These are phyloP conservation scores for Pocillopora verrucosa DNA, from an alignment of 64 coral and sea anemone species.

Conservation along the genomic window DNA sequence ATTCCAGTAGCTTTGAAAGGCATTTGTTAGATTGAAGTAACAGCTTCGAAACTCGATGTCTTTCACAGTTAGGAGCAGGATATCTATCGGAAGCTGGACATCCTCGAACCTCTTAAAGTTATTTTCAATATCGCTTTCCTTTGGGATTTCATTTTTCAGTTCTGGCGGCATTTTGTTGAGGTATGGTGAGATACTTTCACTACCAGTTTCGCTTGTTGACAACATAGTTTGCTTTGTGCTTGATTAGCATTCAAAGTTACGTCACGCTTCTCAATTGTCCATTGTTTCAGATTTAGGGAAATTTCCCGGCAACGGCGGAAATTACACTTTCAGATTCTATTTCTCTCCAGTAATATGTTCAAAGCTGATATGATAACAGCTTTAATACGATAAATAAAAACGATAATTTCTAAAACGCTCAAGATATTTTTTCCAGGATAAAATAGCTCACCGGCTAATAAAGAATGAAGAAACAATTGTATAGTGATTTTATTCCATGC, in stretches of 20 bases:
- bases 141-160: background rate
- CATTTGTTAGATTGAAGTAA: background rate
- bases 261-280: no score
- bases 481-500: no score
- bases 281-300: no score
- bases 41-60: background rate
- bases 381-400: no score
- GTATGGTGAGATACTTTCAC: background rate
- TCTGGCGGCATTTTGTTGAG: background rate
- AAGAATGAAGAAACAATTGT: no score
- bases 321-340: no score
- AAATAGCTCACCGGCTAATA: no score
- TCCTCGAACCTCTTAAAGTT: conserved; percentile 15
- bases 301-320: no score
- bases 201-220: background rate
- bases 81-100: conserved; percentile 37
- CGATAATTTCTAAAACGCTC: no score
- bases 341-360: no score
- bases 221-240: background rate
- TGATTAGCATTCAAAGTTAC: background rate
- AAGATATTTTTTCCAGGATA: no score
- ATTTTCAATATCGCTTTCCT: background rate
- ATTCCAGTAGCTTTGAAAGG: background rate
- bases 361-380: no score
- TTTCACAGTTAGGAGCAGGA: background rate